Base-by-base conservation (phyloP, 2,888 invertebrate species). In the Melieria picta region DNA sequence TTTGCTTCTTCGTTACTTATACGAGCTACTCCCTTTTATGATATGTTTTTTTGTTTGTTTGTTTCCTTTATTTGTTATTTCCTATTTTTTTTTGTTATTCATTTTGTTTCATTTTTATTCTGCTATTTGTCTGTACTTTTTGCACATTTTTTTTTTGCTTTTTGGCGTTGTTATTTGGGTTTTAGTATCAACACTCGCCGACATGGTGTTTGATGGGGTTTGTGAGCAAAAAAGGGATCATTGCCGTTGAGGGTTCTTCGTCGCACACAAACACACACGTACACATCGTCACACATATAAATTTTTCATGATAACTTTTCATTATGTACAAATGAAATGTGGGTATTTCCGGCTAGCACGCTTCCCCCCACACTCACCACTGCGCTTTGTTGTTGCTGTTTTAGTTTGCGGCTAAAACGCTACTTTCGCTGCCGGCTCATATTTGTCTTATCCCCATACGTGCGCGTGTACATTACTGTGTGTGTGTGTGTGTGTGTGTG, bases 291-390 rank as follows among this genome's bases (percentile, higher is more conserved):
- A 56, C 16, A 42, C 67, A 42, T 13, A 67, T 50, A 50, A 52
- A 67, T 61, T 69, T 73, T 69, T 72, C 76, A 75, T 75, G 77
- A 76, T 77, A 77, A 75, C 72, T 75, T 77, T 77, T 77, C 77
- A 77, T 76, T 77, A 75, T 65, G 73, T 73, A 75, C 74, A 75
- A 76, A 77, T 75, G 75, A 73, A 74, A 76, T 76, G 75, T 75
- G 69, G 69, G 72, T 71, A 74, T 77, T 75, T 76, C 77, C 75
- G 66, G 65, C 61, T 58, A 46, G 69, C 57, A 43, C 52, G 43
- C 45, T 57, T 10, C 48, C 11, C 30, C 13, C 16, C 42, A 11
- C 7, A 9, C 5, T 50, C 30, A 43, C 52, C 42, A 13, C 10
- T 63, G 11, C 13, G 5, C 10, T 52, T 52, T 11, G 11, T 52